Evolutionary conservation across 2,113 vertebrate species (phyloP).

Genomic region (Nicator chloris): DNA sequence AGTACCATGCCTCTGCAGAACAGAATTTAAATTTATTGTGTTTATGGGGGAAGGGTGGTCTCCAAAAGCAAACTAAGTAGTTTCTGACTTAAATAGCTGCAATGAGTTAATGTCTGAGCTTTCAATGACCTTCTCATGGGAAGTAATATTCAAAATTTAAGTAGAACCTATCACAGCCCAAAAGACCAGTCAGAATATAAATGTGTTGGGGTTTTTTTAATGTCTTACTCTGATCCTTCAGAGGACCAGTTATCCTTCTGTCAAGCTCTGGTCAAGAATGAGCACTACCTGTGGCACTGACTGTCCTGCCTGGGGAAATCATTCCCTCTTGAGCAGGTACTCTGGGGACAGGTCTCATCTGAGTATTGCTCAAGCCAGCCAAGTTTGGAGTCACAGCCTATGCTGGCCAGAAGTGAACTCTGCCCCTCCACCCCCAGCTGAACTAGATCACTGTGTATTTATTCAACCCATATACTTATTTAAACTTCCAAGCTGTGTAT

Average conservation of each 20-base stretch:
- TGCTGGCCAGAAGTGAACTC: neutral
- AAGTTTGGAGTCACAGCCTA: neutral
- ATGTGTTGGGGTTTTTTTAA: fast-evolving
- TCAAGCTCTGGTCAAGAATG: neutral
- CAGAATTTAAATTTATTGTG: neutral
- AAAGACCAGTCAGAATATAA: neutral
- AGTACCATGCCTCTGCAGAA: neutral
- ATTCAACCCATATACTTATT: neutral
- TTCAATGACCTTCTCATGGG: neutral
- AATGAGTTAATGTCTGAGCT: neutral
- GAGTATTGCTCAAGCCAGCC: neutral
- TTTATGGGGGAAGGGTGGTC: neutral
- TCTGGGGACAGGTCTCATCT: neutral
- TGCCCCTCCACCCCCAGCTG: neutral
- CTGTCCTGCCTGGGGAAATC: neutral
- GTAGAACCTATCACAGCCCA: neutral
- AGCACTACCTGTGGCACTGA: neutral
- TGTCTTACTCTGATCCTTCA: neutral
- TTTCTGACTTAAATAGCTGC: neutral
- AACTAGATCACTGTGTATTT: neutral
- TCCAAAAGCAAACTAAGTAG: neutral
- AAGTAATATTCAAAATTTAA: neutral
- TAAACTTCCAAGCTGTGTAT: neutral
- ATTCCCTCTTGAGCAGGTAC: neutral
- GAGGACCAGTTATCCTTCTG: neutral